Evolutionary conservation across 2,113 vertebrate species (phyloP), one percentile per base, ranked within the genome.

Genomic region (Anolis carolinensis): DNA sequence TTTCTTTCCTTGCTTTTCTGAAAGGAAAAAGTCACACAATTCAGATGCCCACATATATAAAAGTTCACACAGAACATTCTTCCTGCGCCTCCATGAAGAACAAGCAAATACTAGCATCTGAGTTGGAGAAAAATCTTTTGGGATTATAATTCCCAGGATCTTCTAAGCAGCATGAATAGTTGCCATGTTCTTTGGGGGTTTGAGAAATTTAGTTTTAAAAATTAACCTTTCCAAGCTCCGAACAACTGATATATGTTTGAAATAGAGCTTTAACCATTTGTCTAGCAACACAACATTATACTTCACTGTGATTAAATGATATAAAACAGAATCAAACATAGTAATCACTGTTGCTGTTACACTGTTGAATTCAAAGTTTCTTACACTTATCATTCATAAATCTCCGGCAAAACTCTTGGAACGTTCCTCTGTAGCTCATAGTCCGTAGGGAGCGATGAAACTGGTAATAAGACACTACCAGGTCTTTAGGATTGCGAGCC

Each of bases 361-460:
- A n/a, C 21, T 81, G 89, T 81, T 93, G 74, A 85, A 67, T 90
- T 59, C 18, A 91, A 88, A 91, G 48, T 81, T 92, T 90, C 97
- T 97, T 92, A 99, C 99, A 55, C 89, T 98, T 99, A 88, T 99
- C 99, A 14, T 99, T 97, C 98, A 99, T 99, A 92, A 99, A 99
- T 78, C 99, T 95, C 67, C 98, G 95, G 92, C 98, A 99, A 97
- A 99, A 99, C 91, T 99, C 99, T 95, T 99, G 98, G 88, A 99
- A 99, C 0, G 98, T 99, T 91, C 99, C 98, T 3, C 99, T 95
- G 97, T 99, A 99, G 96, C 99, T 99, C 99, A 99, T 99, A 91
- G 99, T 99, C 90, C 98, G 95, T 87, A 99, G 96, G 30, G 98
- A 99, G 90, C 99, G 98, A 90, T 99, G 99, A 94, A 99, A 99